Base-by-base conservation (phyloP, 2,888 invertebrate genomes). In the Tryphoninae sp. region DNA sequence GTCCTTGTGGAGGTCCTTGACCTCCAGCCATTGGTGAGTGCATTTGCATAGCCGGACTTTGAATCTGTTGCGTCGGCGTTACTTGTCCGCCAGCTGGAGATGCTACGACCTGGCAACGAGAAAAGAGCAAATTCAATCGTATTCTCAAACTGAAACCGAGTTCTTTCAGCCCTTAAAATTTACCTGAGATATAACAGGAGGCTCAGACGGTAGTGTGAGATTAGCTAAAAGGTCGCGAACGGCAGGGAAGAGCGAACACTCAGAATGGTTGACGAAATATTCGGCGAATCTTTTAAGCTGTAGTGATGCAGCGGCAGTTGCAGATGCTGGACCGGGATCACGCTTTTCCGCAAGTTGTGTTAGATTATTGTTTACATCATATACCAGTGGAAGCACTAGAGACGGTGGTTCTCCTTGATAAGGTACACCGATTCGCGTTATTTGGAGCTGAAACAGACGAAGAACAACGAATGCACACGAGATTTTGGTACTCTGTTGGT, bases 211-310 rank as follows among this genome's bases (percentile, higher is more conserved):
- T 83, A 97, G 92, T 59, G 95, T 95, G 87, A 98, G 94, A 93
- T 97, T 98, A 53, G 96, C 94, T 73, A 98, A 93, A 78, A 98
- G 93, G 92, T 98, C 98, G 83, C 97, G 94, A 65, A 98, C 96
- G 22, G 98, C 97, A 42, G 98, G 98, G 92, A 96, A 98, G 74
- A 98, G 94, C 16, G 97, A 97, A 91, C 98, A 98, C 89, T 98
- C 98, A 87, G 93, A 93, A 87, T 93, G 94, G 85, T 93, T 93
- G 6, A 92, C 94, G 86, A 94, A 94, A 90, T 95, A 96, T 88
- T 97, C 97, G 73, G 95, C 94, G 90, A 96, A 97, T 85, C 95
- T 93, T 86, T 95, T 95, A 13, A 96, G 92, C 78, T 95, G 93
- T 22, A 94, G 92, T 75, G 94, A 95, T 0, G 95, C 95, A 0